Conservation (phyloP, 2,113 vertebrate genomes). For the Sorex fumeus region DNA sequence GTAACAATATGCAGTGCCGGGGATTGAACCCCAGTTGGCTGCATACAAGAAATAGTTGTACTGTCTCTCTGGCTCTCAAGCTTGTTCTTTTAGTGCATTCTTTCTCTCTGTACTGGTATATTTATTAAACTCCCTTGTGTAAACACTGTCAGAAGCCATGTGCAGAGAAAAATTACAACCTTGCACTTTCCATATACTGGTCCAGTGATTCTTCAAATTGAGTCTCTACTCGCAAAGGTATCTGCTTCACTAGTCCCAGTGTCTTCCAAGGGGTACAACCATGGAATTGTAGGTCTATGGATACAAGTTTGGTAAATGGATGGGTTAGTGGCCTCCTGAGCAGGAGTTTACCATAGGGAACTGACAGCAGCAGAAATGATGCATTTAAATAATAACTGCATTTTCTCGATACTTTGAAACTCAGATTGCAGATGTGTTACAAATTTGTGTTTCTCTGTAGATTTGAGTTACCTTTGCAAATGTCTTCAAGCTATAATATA, state of each 20-base stretch:
- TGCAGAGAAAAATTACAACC: not conserved
- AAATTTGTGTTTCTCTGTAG: constrained; percentile 17
- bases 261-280: not conserved
- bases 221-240: not conserved
- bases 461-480: not conserved
- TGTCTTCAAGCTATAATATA: not conserved
- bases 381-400: not conserved
- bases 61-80: not conserved
- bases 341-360: not conserved
- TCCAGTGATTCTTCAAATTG: not conserved
- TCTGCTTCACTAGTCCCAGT: not conserved
- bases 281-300: accelerated
- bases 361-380: not conserved
- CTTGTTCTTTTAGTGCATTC: not conserved
- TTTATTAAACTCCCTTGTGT: not conserved
- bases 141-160: not conserved
- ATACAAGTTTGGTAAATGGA: not conserved
- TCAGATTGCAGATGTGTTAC: not conserved
- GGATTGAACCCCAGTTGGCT: too few relatives aligned
- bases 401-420: not conserved
- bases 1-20: too few relatives aligned
- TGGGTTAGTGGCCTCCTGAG: not conserved
- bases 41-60: too few relatives aligned
- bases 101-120: not conserved
- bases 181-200: not conserved